Conservation (phyloP, 2,888 invertebrate genomes). For the Rhamphomyia laevipes region DNA sequence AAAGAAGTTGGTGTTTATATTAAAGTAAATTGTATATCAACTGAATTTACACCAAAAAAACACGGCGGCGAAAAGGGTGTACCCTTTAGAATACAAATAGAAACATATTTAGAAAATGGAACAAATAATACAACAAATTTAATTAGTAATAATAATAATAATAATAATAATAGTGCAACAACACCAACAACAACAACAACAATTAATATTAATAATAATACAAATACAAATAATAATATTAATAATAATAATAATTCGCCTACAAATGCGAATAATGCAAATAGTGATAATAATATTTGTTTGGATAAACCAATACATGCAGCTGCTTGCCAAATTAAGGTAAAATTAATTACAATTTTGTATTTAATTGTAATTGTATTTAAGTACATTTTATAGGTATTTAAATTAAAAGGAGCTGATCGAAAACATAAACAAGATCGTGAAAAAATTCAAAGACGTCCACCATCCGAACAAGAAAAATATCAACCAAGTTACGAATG, state of each 20-base stretch:
- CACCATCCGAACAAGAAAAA: conserved; percentile 74
- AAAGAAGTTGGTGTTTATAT: conserved; percentile 93
- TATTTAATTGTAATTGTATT: not conserved
- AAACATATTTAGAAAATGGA: conserved; percentile 50
- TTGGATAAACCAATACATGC: conserved; percentile 63
- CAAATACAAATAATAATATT: conserved; percentile 1
- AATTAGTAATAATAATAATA: conserved; percentile 1
- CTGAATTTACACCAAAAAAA: conserved; percentile 95
- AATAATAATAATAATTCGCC: not conserved
- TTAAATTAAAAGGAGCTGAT: conserved; percentile 90
- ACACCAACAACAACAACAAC: conserved; percentile 13
- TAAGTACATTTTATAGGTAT: conserved; percentile 41
- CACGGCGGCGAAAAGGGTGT: conserved; percentile 98
- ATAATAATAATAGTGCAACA: not conserved
- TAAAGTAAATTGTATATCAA: conserved; percentile 94
- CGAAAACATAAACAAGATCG: conserved; percentile 94
- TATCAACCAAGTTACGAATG: conserved; percentile 94
- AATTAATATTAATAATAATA: conserved; percentile 13
- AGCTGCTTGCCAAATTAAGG: conserved; percentile 94
- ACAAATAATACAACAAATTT: conserved; percentile 9
- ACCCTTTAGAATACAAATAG: conserved; percentile 90
- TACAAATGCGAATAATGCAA: not conserved
- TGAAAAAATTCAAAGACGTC: conserved; percentile 82
- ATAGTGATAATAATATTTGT: conserved; percentile 19
- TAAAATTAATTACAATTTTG: conserved; percentile 41